Base-by-base conservation (phyloP, 2,888 invertebrate genomes). In the Melieria omissa region DNA sequence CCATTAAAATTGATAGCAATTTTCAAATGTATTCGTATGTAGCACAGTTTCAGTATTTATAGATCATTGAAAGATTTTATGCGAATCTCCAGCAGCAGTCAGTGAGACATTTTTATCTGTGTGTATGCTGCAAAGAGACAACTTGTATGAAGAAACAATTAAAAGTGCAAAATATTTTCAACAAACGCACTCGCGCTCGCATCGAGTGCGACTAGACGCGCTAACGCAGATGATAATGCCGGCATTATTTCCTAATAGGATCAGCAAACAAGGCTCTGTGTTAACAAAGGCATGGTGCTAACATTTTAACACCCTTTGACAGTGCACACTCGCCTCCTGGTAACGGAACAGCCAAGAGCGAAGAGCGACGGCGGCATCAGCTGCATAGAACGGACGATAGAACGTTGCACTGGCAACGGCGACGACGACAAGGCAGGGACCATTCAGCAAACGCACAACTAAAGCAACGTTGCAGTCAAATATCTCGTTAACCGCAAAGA, bases 221-320 rank as follows among this genome's bases (percentile, higher is more conserved):
- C 65, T 42, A 12, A 44, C 42, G 44, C 55, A 49, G 65, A 63
- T 63, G 49, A 61, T 52, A 52, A 52, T n/a, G 52, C 10, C 52
- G 12, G 12, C 29, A 29, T 29, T 12, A 8, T 14, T 54, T n/a
- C 74, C 75, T 77, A 77, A 77, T 73, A 72, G 65, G 8, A 16
- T 70, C 52, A 47, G 57, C 72, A 77, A 77, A 77, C 68, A 71
- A 71, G 69, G 71, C 49, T 47, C 63, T 72, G 58, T 65, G 73
- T 68, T 76, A 78, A 78, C 61, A 76, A 78, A 78, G 77, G 78
- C 74, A 73, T 65, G 74, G 75, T 72, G 73, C 45, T 73, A 75
- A 72, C 72, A 73, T 75, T 78, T 78, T 75, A 77, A 75, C 76
- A 78, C 75, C 78, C 64, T 73, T 75, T 49, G 67, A 72, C 71